Percentiles rank a stretch among this genome's conserved stretches.
Evolutionary conservation across 2,797 vertebrate species (phyloP).

Genomic region (Myotis pilosus): DNA sequence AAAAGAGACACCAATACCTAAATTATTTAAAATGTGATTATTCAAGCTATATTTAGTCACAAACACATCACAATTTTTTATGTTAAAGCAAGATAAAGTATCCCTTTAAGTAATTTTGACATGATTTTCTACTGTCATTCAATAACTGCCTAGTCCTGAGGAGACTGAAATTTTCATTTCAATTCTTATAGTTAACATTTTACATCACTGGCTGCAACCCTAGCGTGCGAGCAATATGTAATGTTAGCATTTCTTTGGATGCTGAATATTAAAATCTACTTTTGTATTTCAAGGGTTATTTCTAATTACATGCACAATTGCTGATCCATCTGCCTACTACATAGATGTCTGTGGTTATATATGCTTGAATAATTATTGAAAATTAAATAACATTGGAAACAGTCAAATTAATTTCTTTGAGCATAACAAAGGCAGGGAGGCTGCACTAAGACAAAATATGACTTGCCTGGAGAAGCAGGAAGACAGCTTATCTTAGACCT

Average conservation of each 20-base stretch:
- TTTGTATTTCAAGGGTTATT: constrained; percentile 82
- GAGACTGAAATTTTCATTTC: constrained; percentile 36
- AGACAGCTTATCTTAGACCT: constrained; percentile 65
- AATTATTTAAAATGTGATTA: constrained; percentile 39
- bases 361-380: constrained; percentile 85
- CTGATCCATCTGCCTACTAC: constrained; percentile 85
- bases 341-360: constrained; percentile 82
- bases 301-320: constrained; percentile 87
- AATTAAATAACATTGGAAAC: constrained; percentile 86
- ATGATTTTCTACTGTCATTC: constrained; percentile 48
- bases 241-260: constrained; percentile 73
- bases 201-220: constrained; percentile 66
- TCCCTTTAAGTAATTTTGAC: background rate
- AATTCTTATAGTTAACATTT: constrained; percentile 60
- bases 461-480: constrained; percentile 72
- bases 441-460: constrained; percentile 74
- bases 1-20: background rate
- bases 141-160: constrained; percentile 55
- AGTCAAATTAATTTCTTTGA: constrained; percentile 83
- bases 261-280: constrained; percentile 80
- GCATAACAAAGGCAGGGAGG: constrained; percentile 73
- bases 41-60: background rate
- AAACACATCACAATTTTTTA: background rate
- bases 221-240: constrained; percentile 60
- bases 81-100: background rate